phyloP scores from a whole-genome alignment of 2,113 vertebrate species.

The Amphiprion percula region DNA sequence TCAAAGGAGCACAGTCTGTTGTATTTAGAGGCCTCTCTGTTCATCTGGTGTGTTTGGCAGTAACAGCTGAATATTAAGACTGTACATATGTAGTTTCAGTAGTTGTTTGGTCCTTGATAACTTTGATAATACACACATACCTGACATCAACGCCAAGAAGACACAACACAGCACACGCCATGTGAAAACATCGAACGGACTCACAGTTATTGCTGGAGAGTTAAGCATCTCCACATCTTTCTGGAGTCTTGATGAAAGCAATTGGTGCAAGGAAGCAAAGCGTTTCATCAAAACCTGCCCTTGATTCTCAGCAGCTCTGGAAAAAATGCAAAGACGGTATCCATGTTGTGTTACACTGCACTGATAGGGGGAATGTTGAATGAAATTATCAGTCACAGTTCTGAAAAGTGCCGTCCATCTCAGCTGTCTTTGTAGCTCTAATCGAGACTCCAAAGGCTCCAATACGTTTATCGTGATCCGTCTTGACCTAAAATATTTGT shows the following conservation, averaged over 20 bases:
- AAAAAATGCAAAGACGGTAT: not conserved
- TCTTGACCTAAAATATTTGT: slow-evolving; percentile 37
- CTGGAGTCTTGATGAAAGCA: slow-evolving; percentile 6
- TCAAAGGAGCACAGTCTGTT: not conserved
- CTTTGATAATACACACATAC: slow-evolving; percentile 4
- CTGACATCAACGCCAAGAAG: slow-evolving; percentile 3
- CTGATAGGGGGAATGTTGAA: slow-evolving; percentile 44
- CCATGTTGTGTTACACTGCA: slow-evolving; percentile 27
- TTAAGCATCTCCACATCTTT: not conserved
- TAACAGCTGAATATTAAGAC: slow-evolving; percentile 44
- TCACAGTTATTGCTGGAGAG: slow-evolving; percentile 37
- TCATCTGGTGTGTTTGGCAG: slow-evolving; percentile 55
- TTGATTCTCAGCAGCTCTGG: slow-evolving; percentile 7
- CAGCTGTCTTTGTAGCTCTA: not conserved
- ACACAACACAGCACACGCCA: slow-evolving; percentile 4
- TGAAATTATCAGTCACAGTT: no score
- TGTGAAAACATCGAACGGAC: slow-evolving; percentile 1
- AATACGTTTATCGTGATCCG: not conserved
- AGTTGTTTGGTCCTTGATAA: slow-evolving; percentile 54
- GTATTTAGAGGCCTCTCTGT: not conserved
- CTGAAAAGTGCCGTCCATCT: not conserved
- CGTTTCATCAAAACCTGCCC: not conserved
- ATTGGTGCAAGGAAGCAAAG: not conserved
- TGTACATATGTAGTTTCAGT: slow-evolving; percentile 21
- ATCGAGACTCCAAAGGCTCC: not conserved